Evolutionary conservation across 2,113 vertebrate species (phyloP).

Genomic region (Oreocharis arfaki): DNA sequence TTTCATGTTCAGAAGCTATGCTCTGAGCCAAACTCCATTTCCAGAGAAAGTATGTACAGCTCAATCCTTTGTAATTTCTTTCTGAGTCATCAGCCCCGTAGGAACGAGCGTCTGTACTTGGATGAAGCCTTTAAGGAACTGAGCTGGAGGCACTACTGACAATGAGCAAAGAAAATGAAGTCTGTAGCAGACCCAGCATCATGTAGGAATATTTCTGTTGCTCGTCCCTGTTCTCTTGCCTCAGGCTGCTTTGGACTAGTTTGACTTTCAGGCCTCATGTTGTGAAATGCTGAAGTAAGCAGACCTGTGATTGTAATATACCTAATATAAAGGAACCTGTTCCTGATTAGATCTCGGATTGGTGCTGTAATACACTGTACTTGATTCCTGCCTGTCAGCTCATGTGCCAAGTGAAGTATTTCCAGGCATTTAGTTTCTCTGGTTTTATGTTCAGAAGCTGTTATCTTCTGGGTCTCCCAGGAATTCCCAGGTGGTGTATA

Average conservation of each 20-base stretch:
- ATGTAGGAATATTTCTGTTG: neutral
- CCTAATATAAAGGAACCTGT: neutral
- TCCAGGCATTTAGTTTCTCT: neutral
- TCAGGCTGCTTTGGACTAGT: conserved; percentile 1
- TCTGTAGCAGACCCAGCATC: neutral
- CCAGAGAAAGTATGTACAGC: neutral
- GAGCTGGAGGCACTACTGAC: neutral
- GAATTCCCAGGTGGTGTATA: neutral
- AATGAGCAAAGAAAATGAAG: neutral
- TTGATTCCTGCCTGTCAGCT: neutral
- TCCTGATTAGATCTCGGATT: neutral
- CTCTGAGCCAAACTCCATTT: neutral
- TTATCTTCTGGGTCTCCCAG: neutral
- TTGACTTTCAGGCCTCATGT: neutral
- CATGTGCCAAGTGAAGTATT: neutral
- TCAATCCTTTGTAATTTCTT: neutral
- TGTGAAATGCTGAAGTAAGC: conserved; percentile 35
- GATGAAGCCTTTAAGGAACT: neutral
- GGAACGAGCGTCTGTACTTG: neutral
- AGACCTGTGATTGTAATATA: neutral
- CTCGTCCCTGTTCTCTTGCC: neutral
- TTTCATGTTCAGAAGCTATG: neutral
- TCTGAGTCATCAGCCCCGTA: conserved; percentile 12
- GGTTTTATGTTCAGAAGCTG: neutral
- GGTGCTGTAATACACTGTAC: neutral